Base-by-base conservation (phyloP, 2,113 vertebrate species). In the Hippocampus guttulatus region DNA sequence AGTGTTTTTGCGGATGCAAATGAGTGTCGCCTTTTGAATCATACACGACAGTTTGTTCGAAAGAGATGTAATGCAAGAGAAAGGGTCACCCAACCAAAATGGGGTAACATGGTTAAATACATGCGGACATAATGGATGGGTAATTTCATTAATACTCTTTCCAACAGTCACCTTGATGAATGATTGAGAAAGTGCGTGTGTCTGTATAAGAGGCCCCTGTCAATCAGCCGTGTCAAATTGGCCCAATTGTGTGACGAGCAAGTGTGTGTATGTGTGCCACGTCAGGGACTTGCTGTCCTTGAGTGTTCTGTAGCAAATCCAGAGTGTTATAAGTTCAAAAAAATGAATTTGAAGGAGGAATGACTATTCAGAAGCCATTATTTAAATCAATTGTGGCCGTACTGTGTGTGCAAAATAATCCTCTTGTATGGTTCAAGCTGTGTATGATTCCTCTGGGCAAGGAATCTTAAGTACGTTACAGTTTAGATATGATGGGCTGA, bases 401-500 rank as follows among this genome's bases (percentile, higher is more conserved):
- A 14, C 9, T 68, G 68, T 64, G 58, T 64, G 58, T 27, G 76
- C 47, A 77, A 58, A 55, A 74, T 70, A 8, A 71, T 58, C 82
- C 77, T 33, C 75, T 74, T 73, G 67, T 68, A 72, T 67, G 64
- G 51, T 55, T 55, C 70, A 47, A 68, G 51, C 71, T 75, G 85
- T 47, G 43, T 54, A 76, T 74, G 83, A 85, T 84, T 88, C 82
- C 81, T 82, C 64, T 61, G 49, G 52, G 79, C 61, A 52, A 51
- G 71, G 52, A 58, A 75, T 78, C 77, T 68, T 79, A 95, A 95
- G 93, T 94, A 94, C 93, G 85, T 79, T 82, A 60, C 67, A 64
- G 55, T 49, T 33, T 60, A 74, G 71, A 83, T 57, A 74, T 77
- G 71, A 52, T 64, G 30, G 47, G 82, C 77, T 55, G 67, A 75